These are phyloP conservation scores for Malurus alboscapulatus DNA, from an alignment of 2,113 vertebrate genomes.

Conservation along the genomic window DNA sequence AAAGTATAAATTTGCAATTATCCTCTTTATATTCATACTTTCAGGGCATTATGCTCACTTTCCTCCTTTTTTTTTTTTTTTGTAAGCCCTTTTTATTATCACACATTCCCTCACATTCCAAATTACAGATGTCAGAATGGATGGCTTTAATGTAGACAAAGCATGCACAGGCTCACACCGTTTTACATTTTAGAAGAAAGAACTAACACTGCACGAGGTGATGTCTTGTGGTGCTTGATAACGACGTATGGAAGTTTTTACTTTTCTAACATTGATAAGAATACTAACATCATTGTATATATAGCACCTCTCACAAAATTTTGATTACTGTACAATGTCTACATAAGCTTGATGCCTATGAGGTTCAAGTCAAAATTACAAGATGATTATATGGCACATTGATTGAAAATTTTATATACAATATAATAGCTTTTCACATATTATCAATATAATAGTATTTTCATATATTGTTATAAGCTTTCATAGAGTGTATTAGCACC, in stretches of 20 bases:
- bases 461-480: too few species aligned
- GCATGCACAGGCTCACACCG: too few species aligned
- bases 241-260: accelerated
- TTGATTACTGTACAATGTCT: background rate
- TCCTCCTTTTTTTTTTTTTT: background rate
- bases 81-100: background rate
- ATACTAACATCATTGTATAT: background rate
- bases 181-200: background rate
- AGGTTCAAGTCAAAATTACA: too few species aligned
- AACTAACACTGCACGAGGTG: background rate
- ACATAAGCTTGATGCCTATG: background rate
- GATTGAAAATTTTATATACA: too few species aligned
- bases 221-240: background rate
- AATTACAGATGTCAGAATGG: background rate
- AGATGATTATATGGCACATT: too few species aligned
- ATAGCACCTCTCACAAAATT: background rate
- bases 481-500: too few species aligned
- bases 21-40: background rate
- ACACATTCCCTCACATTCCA: background rate
- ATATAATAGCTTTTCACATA: too few species aligned
- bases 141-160: background rate
- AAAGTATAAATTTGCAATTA: background rate
- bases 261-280: background rate
- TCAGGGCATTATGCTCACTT: background rate
- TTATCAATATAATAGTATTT: too few species aligned